phyloP scores from a whole-genome alignment of 2,797 vertebrate genomes.

The Phataginus tricuspis region DNA sequence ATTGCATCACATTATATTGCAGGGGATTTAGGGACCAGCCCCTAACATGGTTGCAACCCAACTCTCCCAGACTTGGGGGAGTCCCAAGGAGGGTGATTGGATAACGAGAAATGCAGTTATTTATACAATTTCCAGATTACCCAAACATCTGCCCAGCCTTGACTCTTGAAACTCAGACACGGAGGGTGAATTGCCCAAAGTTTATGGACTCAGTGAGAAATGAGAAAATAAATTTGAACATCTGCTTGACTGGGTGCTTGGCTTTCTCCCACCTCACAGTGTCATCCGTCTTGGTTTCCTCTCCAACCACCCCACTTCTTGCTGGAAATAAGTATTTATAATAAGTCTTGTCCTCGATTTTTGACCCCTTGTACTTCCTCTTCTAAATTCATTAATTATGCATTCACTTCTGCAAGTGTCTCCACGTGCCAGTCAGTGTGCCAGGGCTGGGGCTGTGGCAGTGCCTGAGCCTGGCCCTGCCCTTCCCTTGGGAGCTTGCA shows the following conservation, averaged over 20 bases:
- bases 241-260: fast-evolving
- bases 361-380: fast-evolving
- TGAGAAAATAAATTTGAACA: fast-evolving
- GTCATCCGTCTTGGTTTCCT: fast-evolving
- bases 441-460: no score
- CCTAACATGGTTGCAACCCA: fast-evolving
- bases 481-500: fast-evolving
- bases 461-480: fast-evolving
- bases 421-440: fast-evolving
- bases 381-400: neutral
- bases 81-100: fast-evolving
- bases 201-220: constrained; percentile 35
- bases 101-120: fast-evolving
- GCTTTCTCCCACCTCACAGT: fast-evolving
- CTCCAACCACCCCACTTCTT: neutral
- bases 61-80: no score
- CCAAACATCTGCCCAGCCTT: fast-evolving
- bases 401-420: fast-evolving
- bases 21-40: neutral
- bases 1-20: fast-evolving
- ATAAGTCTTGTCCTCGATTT: neutral
- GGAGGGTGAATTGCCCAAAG: fast-evolving
- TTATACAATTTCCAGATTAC: neutral
- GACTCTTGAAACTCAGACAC: fast-evolving
- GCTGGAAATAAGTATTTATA: neutral